A percentile compares a stretch with the other conserved stretches of the same genome.
These are phyloP conservation scores for Luffia ferchaultella DNA, from an alignment of 2,888 invertebrate genomes.

Conservation along the genomic window DNA sequence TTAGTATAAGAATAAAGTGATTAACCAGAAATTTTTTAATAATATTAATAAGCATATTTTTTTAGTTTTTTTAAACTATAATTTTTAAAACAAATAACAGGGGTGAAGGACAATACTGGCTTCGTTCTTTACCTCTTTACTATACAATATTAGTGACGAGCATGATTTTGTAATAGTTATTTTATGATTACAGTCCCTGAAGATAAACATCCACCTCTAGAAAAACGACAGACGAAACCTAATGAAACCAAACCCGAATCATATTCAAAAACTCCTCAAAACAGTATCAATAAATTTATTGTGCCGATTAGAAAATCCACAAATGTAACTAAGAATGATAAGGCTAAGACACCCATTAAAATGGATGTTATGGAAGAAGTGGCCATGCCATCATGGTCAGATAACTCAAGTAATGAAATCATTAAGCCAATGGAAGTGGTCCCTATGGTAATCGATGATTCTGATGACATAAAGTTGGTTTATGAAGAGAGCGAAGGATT, in stretches of 20 bases:
- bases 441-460: conserved; percentile 35
- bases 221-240: conserved; percentile 16
- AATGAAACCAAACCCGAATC: conserved; percentile 18
- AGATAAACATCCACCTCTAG: too few relatives aligned
- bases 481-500: conserved; percentile 57
- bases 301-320: conserved; percentile 12
- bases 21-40: too few relatives aligned
- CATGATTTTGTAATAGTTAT: too few relatives aligned
- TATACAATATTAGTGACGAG: too few relatives aligned
- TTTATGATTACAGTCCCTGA: too few relatives aligned
- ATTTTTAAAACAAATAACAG: too few relatives aligned
- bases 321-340: conserved; percentile 17
- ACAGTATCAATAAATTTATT: neutral
- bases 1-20: too few relatives aligned
- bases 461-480: conserved; percentile 68
- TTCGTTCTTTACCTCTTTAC: too few relatives aligned
- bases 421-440: conserved; percentile 23
- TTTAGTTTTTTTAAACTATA: too few relatives aligned
- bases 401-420: conserved; percentile 48
- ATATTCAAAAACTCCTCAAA: neutral
- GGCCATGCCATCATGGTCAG: conserved; percentile 58
- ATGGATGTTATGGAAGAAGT: conserved; percentile 47
- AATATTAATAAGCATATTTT: too few relatives aligned
- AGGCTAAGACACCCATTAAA: conserved; percentile 41
- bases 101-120: too few relatives aligned